Evolutionary conservation across 2,113 vertebrate genomes (phyloP), one percentile per base, ranked within the genome.

Genomic region (Cepphus grylle): DNA sequence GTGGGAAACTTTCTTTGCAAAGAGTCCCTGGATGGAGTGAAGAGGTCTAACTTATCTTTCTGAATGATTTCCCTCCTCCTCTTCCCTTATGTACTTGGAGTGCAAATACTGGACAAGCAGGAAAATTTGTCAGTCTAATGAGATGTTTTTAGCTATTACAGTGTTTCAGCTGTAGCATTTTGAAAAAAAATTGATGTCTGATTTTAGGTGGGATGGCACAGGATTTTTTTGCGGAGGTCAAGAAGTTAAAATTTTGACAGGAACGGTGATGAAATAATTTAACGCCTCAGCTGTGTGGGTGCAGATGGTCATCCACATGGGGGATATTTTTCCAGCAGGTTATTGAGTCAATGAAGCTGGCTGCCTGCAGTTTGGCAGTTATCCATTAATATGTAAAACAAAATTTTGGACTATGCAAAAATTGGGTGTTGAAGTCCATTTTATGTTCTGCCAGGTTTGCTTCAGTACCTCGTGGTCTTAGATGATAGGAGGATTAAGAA

Each of bases 161-260:
- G 8, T 78, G 58, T 8, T 89, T 96, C n/a, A 93, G 36, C 29
- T 81, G n/a, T 53, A 91, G 18, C 9, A 45, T 70, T 87, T 79
- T 55, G 27, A 27, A 62, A 40, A 40, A 63, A 66, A 63, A 66
- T 1, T 38, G 6, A 84, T 36, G 8, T 12, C 42, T 85, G 66
- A 87, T 89, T 89, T 94, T 91, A 58, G 20, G 45, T 89, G 47
- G 32, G 49, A 70, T 73, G 58, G 30, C 11, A 53, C 17, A 65
- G n/a, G 19, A 82, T 95, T 91, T 91, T 89, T 93, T 91, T 66
- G 38, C 83, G 86, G 91, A 95, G 96, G 96, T 97, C 96, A 96
- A 73, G 89, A 97, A 97, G 93, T 91, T 94, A 95, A 96, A 89
- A 88, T 95, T 93, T 93, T 95, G 97, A 97, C 97, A 97, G 95